Evolutionary conservation across 2,113 vertebrate genomes (phyloP).

Genomic region (Melanerpes formicivorus): DNA sequence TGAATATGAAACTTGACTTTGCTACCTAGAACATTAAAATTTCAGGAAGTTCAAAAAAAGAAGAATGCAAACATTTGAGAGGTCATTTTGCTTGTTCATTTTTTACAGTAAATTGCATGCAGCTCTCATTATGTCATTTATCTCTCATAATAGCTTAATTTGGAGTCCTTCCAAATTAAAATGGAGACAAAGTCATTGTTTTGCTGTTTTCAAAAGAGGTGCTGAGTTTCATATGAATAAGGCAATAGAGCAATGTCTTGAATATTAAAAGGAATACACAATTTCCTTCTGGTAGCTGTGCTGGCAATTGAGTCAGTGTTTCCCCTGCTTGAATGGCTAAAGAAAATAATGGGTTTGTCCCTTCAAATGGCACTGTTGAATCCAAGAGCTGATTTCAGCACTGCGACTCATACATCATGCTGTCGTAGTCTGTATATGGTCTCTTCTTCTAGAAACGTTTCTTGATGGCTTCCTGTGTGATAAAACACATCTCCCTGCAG

Average conservation of each 20-base stretch:
- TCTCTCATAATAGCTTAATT: constrained; percentile 63
- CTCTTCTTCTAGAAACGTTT: neutral
- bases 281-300: constrained; percentile 38
- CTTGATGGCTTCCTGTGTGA: constrained; percentile 20
- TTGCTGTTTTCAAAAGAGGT: constrained; percentile 56
- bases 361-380: constrained; percentile 43
- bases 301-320: constrained; percentile 9
- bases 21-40: constrained; percentile 64
- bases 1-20: constrained; percentile 68
- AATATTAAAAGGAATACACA: constrained; percentile 51
- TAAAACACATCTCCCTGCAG: neutral
- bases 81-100: constrained; percentile 45
- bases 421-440: neutral
- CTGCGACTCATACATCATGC: neutral
- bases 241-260: constrained; percentile 35
- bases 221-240: constrained; percentile 52
- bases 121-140: constrained; percentile 45
- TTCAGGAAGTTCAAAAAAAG: constrained; percentile 60
- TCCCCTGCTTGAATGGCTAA: constrained; percentile 40
- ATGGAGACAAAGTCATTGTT: constrained; percentile 42
- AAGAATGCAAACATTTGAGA: constrained; percentile 46
- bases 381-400: constrained; percentile 43
- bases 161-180: constrained; percentile 71
- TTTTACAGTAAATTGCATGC: constrained; percentile 42
- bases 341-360: constrained; percentile 50